Percentiles rank a stretch among this genome's conserved stretches.
Evolutionary conservation across 2,888 invertebrate genomes (phyloP).

Genomic region (Chouioia cunea): DNA sequence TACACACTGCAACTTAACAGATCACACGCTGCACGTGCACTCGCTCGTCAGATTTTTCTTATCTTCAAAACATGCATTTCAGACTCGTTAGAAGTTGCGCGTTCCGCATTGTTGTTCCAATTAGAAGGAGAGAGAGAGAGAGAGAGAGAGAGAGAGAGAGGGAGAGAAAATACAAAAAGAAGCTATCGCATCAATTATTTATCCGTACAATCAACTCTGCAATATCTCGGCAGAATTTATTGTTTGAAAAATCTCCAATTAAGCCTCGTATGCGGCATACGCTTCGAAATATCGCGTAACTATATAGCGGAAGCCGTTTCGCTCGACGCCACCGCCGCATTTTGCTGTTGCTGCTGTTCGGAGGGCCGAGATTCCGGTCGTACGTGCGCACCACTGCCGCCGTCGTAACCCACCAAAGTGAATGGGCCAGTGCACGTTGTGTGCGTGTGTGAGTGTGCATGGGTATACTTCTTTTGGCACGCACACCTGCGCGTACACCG

Average conservation of each 20-base stretch:
- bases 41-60: too few species aligned
- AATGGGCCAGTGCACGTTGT: conserved; percentile 8
- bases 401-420: conserved; percentile 4
- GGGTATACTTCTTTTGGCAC: conserved; percentile 30
- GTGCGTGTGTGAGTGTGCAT: not conserved
- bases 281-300: not conserved
- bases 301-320: conserved; percentile 37
- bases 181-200: too few species aligned
- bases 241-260: not conserved
- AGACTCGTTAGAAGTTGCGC: too few species aligned
- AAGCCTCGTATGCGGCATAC: not conserved
- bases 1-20: too few species aligned
- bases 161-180: too few species aligned
- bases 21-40: too few species aligned
- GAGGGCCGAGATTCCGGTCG: conserved; percentile 48
- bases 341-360: conserved; percentile 32
- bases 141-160: too few species aligned
- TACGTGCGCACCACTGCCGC: not conserved
- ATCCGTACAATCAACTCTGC: not conserved
- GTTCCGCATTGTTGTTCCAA: too few species aligned
- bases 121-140: too few species aligned
- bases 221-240: not conserved
- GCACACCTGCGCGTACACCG: conserved; percentile 40
- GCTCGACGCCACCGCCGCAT: conserved; percentile 45
- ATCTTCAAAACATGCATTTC: too few species aligned